Conservation (phyloP, 1,140 invertebrate genomes). For the Apis mellifera region DNA sequence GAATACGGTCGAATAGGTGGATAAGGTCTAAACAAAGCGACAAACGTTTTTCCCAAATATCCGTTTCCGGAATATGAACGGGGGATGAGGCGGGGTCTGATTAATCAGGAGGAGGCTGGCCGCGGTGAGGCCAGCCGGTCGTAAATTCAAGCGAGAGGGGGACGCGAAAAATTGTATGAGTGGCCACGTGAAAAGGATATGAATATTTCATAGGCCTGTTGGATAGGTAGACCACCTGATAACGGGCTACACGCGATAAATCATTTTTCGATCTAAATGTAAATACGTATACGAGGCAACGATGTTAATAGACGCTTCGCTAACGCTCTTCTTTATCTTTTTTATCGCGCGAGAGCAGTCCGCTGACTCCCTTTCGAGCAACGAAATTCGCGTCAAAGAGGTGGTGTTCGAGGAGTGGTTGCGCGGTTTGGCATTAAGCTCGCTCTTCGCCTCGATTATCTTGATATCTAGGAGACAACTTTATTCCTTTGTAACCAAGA, state of each 20-base stretch:
- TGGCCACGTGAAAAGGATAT: slow-evolving; percentile 45
- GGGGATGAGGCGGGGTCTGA: slow-evolving; percentile 11
- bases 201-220: slow-evolving; percentile 46
- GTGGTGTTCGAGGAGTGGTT: too few relatives aligned
- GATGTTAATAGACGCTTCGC: slow-evolving; percentile 13
- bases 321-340: too few relatives aligned
- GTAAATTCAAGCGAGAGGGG: slow-evolving; percentile 11
- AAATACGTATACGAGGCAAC: slow-evolving; percentile 16
- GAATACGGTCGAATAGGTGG: neutral
- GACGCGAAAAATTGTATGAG: slow-evolving; percentile 38
- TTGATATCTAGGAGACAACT: too few relatives aligned
- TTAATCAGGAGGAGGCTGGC: slow-evolving; percentile 28
- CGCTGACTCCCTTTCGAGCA: too few relatives aligned
- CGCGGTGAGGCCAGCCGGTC: neutral
- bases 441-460: too few relatives aligned
- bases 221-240: slow-evolving; percentile 38
- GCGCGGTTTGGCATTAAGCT: too few relatives aligned
- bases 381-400: neutral
- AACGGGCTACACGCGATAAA: slow-evolving; percentile 38
- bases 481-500: too few relatives aligned
- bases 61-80: too few relatives aligned
- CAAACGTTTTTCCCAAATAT: slow-evolving; percentile 39
- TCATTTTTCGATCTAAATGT: slow-evolving; percentile 53
- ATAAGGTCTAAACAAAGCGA: too few relatives aligned
- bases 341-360: neutral